Conservation (phyloP, 2,888 invertebrate species). For the Proisotoma minuta region DNA sequence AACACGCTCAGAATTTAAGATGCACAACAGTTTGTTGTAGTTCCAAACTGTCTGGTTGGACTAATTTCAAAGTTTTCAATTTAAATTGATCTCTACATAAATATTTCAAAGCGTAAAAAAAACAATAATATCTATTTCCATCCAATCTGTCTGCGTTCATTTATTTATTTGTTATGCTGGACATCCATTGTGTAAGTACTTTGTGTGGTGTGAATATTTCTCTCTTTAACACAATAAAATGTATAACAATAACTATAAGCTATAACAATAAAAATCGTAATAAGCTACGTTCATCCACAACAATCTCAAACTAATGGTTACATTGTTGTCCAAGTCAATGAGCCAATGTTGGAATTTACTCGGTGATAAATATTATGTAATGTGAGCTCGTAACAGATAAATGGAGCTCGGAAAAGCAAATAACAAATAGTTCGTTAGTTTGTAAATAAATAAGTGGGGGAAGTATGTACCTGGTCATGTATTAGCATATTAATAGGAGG, state of each 20-base stretch:
- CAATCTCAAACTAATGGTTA: neutral
- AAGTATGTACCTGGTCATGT: slow-evolving; percentile 6
- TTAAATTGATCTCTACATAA: too few species aligned
- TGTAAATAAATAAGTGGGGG: neutral
- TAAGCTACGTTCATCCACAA: neutral
- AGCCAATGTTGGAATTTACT: neutral
- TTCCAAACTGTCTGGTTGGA: too few species aligned
- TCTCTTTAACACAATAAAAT: slow-evolving; percentile 6
- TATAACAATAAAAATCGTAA: slow-evolving; percentile 6
- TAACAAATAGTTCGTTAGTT: slow-evolving; percentile 6
- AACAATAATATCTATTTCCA: slow-evolving; percentile 3
- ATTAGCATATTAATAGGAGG: slow-evolving; percentile 42
- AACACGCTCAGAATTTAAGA: too few species aligned
- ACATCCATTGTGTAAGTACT: neutral
- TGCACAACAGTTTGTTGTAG: too few species aligned
- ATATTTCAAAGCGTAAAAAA: too few species aligned
- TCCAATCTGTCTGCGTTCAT: neutral
- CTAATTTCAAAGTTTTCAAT: too few species aligned
- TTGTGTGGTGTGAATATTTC: slow-evolving; percentile 1
- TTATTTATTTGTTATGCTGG: neutral
- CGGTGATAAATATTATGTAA: slow-evolving; percentile 3
- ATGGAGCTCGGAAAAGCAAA: neutral
- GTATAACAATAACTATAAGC: slow-evolving; percentile 5
- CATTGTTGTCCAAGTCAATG: neutral
- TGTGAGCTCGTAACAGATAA: slow-evolving; percentile 1